phyloP scores from a whole-genome alignment of 2,113 vertebrate genomes.

The Tylochromis polylepis region DNA sequence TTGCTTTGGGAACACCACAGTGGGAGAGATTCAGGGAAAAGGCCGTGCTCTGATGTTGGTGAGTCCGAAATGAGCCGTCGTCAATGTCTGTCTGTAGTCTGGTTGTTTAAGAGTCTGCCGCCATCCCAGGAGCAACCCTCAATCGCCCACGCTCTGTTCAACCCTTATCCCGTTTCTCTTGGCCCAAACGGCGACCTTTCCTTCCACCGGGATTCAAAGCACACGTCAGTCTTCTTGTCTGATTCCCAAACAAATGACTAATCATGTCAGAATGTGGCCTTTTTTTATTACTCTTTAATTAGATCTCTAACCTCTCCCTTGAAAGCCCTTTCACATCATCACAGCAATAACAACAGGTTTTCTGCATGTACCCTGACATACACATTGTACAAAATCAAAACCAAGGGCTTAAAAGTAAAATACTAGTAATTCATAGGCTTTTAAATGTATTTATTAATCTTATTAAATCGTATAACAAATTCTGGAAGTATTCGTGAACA shows the following conservation, averaged over 20 bases:
- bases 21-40: slow-evolving; percentile 21
- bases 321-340: slow-evolving; percentile 10
- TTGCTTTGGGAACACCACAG: slow-evolving; percentile 38
- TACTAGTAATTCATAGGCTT: background rate
- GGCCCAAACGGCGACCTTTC: slow-evolving; percentile 26
- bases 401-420: background rate
- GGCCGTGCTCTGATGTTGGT: background rate
- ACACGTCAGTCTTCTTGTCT: slow-evolving; percentile 28
- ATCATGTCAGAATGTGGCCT: slow-evolving; percentile 22
- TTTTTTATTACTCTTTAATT: background rate
- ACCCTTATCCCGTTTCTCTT: slow-evolving; percentile 44
- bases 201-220: slow-evolving; percentile 26
- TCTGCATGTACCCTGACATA: background rate
- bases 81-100: background rate
- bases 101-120: background rate
- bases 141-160: slow-evolving; percentile 28
- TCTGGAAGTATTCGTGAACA: background rate
- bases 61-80: background rate
- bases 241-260: slow-evolving; percentile 40
- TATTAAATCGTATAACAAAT: background rate
- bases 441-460: background rate
- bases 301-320: slow-evolving; percentile 30
- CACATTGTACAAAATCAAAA: background rate
- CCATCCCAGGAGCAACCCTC: slow-evolving; percentile 4
- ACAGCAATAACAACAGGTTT: background rate